phyloP scores from a whole-genome alignment of 2,797 vertebrate genomes.

The Mormyrops attenuatus region DNA sequence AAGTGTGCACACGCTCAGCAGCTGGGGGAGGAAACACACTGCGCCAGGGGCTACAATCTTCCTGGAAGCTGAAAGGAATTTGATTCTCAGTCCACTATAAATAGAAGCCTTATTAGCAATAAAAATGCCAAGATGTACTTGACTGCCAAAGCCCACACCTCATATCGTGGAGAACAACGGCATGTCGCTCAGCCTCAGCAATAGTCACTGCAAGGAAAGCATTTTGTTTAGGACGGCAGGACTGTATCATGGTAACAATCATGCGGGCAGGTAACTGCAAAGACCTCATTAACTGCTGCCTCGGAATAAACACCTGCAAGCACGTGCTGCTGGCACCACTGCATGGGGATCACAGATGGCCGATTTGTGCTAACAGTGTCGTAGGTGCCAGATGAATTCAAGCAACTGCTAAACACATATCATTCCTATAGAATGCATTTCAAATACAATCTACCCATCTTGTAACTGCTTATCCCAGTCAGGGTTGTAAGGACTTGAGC shows the following conservation, averaged over 20 bases:
- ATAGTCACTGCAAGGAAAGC: neutral
- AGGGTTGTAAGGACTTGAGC: neutral
- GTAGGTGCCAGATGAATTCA: neutral
- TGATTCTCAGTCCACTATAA: constrained; percentile 13
- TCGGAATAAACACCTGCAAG: neutral
- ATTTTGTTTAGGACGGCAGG: neutral
- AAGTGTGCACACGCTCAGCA: neutral
- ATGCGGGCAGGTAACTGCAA: neutral
- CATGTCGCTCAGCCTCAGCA: neutral
- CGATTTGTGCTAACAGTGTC: neutral
- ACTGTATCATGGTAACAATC: neutral
- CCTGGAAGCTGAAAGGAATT: constrained; percentile 12
- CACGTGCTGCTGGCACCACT: neutral
- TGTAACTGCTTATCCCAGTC: neutral
- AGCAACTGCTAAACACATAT: neutral
- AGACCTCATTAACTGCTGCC: neutral
- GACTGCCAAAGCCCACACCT: neutral
- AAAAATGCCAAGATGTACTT: neutral
- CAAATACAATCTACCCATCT: neutral
- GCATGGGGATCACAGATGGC: neutral
- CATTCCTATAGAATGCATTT: neutral
- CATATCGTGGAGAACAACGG: neutral
- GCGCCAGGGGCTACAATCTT: constrained; percentile 10
- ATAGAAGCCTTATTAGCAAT: constrained; percentile 22
- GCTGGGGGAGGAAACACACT: neutral